Percentiles rank a stretch among this genome's conserved stretches.
Evolutionary conservation across 1,140 invertebrate genomes (phyloP).

Genomic region (Arctopsyche grandis): DNA sequence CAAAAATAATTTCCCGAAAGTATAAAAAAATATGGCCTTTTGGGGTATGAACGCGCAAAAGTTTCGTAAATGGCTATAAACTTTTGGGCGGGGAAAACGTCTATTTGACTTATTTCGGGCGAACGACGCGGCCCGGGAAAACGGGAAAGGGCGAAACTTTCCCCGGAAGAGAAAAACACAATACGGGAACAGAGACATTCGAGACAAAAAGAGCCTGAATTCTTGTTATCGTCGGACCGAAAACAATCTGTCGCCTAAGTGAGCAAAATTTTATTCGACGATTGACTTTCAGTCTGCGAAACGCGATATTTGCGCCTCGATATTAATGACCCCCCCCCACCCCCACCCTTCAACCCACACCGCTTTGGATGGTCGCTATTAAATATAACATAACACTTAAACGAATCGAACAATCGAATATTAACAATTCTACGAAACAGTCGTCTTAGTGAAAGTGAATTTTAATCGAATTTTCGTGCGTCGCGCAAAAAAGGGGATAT

Average conservation of each 20-base stretch:
- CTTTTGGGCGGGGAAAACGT: slow-evolving; percentile 12
- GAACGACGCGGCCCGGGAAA: not conserved
- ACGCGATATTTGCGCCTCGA: slow-evolving; percentile 7
- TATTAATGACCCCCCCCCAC: no score
- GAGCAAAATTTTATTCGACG: not conserved
- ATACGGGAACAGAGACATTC: not conserved
- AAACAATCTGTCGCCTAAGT: slow-evolving; percentile 7
- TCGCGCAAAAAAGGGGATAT: not conserved
- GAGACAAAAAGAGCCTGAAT: not conserved
- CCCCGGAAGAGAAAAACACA: not conserved
- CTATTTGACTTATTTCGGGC: slow-evolving; percentile 28
- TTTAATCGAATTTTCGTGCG: slow-evolving; percentile 15
- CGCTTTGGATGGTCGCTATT: no score
- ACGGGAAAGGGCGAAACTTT: not conserved
- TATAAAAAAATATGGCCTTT: slow-evolving; percentile 38
- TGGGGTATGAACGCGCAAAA: slow-evolving; percentile 15
- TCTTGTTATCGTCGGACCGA: not conserved
- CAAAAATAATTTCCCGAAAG: slow-evolving; percentile 37
- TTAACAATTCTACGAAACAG: not conserved
- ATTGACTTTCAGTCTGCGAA: not conserved
- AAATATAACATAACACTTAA: no score
- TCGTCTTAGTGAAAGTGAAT: not conserved
- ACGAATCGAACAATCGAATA: not conserved
- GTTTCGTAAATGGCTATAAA: slow-evolving; percentile 22
- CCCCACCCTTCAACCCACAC: no score